Base-by-base conservation (phyloP, 2,797 vertebrate genomes). In the Vespertilio murinus region DNA sequence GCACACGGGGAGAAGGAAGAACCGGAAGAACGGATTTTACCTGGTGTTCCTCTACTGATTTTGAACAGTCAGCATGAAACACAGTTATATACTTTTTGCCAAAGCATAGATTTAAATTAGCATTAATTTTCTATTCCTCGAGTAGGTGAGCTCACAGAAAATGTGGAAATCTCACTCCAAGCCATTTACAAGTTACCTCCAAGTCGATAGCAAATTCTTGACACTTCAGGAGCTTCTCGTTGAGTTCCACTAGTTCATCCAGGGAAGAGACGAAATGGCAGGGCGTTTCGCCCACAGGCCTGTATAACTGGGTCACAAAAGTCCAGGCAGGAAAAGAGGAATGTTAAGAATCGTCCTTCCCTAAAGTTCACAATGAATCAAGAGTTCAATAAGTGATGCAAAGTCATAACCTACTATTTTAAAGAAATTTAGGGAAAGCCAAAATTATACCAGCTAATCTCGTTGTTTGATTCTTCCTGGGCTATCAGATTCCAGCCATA, bases 181-280 rank as follows among this genome's bases (percentile, higher is more conserved):
- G 33, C 54, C 9, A 87, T 35, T 4, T 33, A 22, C 2, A 54
- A 78, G 52, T 84, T 98, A 99, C 99, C 99, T 99, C 99, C 52
- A 99, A 98, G 94, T 99, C 99, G 92, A 99, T 98, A 0, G 99
- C 99, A 97, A 99, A 99, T 94, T 99, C 99, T 22, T 98, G 97
- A 54, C 98, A 98, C 49, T 95, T 97, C 95, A 98, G 98, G 14
- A 99, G 98, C 94, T 99, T 99, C 94, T 99, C 99, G 20, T 99
- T 99, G 77, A 99, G 97, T 69, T 98, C 98, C 78, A 99, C 99
- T 71, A 99, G 97, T 52, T 99, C 98, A 35, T 99, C 99, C 98
- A 99, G 96, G 0, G 98, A 98, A 67, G 98, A 98, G 25, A 99
- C 95, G n/a, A 99, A 99, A 64, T 98, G 98, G 94, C 98, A 99